Evolutionary conservation across 2,113 vertebrate genomes (phyloP), one percentile per base, ranked within the genome.

Genomic region (Dicrurus megarhynchus): DNA sequence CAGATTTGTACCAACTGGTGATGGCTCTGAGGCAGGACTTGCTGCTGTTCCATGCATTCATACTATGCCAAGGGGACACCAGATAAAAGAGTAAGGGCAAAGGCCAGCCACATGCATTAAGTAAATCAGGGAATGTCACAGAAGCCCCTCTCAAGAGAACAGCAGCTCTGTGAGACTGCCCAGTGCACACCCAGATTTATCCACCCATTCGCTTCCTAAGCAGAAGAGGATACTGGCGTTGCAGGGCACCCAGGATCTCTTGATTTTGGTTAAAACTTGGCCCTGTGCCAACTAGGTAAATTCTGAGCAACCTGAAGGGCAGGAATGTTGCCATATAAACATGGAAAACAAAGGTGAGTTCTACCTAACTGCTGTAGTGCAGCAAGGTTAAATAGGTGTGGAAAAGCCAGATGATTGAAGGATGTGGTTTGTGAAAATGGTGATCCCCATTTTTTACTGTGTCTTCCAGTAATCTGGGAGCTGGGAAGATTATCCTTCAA

Each of bases 321-420:
- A 35, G 24, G 6, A 42, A 37, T 21, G 5, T n/a, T 5, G 4
- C 24, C 33, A 65, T 16, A 44, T 3, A 50, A 4, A 8, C 18
- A 8, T 4, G 18, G 65, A 35, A 78, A 82, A 55, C 9, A 37
- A 52, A 44, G 17, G 7, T 53, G 57, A 60, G 26, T 6, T 44
- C 47, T 57, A 26, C 33, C 26, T 21, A 44, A 11, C 19, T 69
- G 24, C 22, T 79, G 41, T 63, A 42, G 46, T 21, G n/a, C 5
- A 68, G 16, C 0, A 3, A 68, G 16, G 26, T 37, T 46, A 50
- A 59, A 52, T 3, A 23, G 35, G 4, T 8, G 22, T 0, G 0
- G 46, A 42, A 81, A 77, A 71, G 8, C 4, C 44, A 64, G 24
- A 22, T 20, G 41, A 35, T 3, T 23, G 35, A 81, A 87, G 39